Percentiles rank a stretch among this genome's conserved stretches.
phyloP scores from a whole-genome alignment of 2,888 invertebrate genomes.

The Philopedon plagiatum region DNA sequence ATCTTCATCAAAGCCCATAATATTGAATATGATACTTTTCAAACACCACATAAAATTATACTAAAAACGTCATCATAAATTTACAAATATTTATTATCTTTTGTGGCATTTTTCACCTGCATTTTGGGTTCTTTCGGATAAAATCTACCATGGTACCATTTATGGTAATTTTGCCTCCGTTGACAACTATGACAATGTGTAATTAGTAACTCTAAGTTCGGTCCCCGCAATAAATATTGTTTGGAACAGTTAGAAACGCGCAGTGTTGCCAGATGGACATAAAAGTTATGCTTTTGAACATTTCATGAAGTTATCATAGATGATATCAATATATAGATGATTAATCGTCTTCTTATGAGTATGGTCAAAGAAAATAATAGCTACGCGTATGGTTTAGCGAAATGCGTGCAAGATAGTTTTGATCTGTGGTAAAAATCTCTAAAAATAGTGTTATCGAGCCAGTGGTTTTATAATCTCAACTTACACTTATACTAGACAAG shows the following conservation, averaged over 20 bases:
- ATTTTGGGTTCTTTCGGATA: slow-evolving; percentile 44
- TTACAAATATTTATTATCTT: slow-evolving; percentile 30
- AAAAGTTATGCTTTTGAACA: too few relatives aligned
- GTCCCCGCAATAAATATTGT: slow-evolving; percentile 40
- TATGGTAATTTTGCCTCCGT: slow-evolving; percentile 51
- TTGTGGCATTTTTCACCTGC: slow-evolving; percentile 43
- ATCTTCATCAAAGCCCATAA: slow-evolving; percentile 32
- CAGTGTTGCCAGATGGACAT: slow-evolving; percentile 26
- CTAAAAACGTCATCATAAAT: slow-evolving; percentile 45
- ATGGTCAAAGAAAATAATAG: too few relatives aligned
- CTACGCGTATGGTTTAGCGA: too few relatives aligned
- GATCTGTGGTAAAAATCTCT: too few relatives aligned
- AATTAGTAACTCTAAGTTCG: slow-evolving; percentile 51
- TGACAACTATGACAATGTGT: slow-evolving; percentile 53
- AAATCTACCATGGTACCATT: slow-evolving; percentile 46
- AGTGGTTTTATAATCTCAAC: too few relatives aligned
- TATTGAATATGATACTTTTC: slow-evolving; percentile 42
- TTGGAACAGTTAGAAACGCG: slow-evolving; percentile 9
- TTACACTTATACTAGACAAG: too few relatives aligned
- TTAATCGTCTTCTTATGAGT: too few relatives aligned
- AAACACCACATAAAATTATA: slow-evolving; percentile 39
- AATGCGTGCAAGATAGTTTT: too few relatives aligned
- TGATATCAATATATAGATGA: too few relatives aligned
- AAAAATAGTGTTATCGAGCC: too few relatives aligned
- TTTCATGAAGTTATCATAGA: too few relatives aligned